These are phyloP conservation scores for Nowickia ferox DNA, from an alignment of 2,888 invertebrate species.

Conservation along the genomic window DNA sequence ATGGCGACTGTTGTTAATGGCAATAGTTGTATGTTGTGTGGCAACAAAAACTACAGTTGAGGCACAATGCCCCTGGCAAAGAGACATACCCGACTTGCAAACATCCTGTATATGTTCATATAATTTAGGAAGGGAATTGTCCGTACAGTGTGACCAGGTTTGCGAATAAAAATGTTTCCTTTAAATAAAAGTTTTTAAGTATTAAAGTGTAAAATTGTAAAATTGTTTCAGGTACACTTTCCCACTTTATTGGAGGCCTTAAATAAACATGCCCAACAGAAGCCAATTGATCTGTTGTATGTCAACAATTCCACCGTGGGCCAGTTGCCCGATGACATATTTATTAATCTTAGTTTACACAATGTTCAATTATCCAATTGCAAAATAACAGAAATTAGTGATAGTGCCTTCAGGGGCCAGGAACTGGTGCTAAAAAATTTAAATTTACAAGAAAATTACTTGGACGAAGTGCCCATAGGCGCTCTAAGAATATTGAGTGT, in stretches of 20 bases:
- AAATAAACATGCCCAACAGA: slow-evolving; percentile 87
- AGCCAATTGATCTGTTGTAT: slow-evolving; percentile 92
- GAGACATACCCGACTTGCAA: slow-evolving; percentile 89
- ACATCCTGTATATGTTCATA: slow-evolving; percentile 94
- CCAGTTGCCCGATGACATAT: slow-evolving; percentile 87
- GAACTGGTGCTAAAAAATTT: slow-evolving; percentile 91
- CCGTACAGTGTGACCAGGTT: slow-evolving; percentile 94
- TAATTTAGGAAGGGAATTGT: slow-evolving; percentile 92
- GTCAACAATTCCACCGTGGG: slow-evolving; percentile 93
- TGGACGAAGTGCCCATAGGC: slow-evolving; percentile 90
- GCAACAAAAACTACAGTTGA: slow-evolving; percentile 51
- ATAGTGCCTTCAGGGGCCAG: slow-evolving; percentile 92
- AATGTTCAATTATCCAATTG: slow-evolving; percentile 94
- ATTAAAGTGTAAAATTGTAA: not conserved
- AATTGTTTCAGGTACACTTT: slow-evolving; percentile 87
- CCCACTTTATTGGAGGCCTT: slow-evolving; percentile 88
- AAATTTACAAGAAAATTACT: slow-evolving; percentile 92
- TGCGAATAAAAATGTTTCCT: not conserved
- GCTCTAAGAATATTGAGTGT: slow-evolving; percentile 88
- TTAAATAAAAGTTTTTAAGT: not conserved
- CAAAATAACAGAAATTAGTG: slow-evolving; percentile 88
- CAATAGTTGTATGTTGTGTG: slow-evolving; percentile 54
- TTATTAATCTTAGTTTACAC: slow-evolving; percentile 88
- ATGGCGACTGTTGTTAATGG: slow-evolving; percentile 63
- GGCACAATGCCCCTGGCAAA: slow-evolving; percentile 94